Conservation (phyloP, 2,888 invertebrate genomes). For the Trachelus tabidus region DNA sequence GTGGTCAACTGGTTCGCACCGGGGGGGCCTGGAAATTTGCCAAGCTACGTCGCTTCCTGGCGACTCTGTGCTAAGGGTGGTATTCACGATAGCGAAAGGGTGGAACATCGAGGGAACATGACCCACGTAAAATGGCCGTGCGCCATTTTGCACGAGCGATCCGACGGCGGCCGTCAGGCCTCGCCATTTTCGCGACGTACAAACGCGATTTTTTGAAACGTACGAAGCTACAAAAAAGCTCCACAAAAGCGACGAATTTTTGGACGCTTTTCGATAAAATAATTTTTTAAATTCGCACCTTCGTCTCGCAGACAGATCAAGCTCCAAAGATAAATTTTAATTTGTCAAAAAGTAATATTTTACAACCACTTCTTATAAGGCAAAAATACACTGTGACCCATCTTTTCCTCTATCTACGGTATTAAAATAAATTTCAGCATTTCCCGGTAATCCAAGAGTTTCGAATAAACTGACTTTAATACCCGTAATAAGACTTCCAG, state of each 20-base stretch:
- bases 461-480: slow-evolving; percentile 46
- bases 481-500: slow-evolving; percentile 35
- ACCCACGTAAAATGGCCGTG: slow-evolving; percentile 54
- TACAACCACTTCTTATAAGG: background rate
- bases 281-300: background rate
- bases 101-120: background rate
- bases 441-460: background rate
- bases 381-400: background rate
- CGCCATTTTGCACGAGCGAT: slow-evolving; percentile 47
- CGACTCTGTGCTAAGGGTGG: slow-evolving; percentile 33
- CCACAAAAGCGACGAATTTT: too few relatives aligned
- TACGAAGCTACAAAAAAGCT: background rate
- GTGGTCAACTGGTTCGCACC: slow-evolving; percentile 58
- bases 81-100: background rate
- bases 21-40: slow-evolving; percentile 41
- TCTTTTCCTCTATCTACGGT: background rate
- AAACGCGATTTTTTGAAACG: background rate
- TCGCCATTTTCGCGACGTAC: background rate
- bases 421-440: background rate
- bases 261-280: accelerated
- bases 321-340: background rate
- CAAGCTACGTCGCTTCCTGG: slow-evolving; percentile 44
- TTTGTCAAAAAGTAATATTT: background rate
- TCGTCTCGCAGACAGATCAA: slow-evolving; percentile 14
- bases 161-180: background rate